Percentiles rank a stretch among this genome's conserved stretches.
These are phyloP conservation scores for Lagopus leucura DNA, from an alignment of 2,113 vertebrate species.

Conservation along the genomic window DNA sequence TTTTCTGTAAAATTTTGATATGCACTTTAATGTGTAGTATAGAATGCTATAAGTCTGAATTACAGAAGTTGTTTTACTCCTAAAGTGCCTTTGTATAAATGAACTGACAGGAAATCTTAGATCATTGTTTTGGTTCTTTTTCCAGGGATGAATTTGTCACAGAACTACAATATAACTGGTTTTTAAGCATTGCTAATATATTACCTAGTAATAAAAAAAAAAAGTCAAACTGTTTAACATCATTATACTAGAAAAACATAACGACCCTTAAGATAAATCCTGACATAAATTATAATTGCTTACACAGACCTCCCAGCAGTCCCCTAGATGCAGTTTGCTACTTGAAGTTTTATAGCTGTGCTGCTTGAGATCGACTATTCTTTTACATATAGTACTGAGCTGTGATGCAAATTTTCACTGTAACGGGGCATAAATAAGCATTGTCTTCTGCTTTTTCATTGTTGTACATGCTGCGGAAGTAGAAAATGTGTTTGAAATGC, in stretches of 20 bases:
- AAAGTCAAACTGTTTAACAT: not conserved
- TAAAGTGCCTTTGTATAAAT: not conserved
- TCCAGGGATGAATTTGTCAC: not conserved
- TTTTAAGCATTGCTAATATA: constrained; percentile 33
- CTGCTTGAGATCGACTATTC: not conserved
- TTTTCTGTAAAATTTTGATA: not conserved
- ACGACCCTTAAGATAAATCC: not conserved
- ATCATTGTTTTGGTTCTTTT: not conserved
- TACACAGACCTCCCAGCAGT: constrained; percentile 15
- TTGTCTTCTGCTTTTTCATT: not conserved
- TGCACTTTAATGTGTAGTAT: not conserved
- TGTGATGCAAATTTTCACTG: not conserved
- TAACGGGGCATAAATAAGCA: not conserved
- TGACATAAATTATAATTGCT: constrained; percentile 34
- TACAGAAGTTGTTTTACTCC: not conserved
- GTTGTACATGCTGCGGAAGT: not conserved
- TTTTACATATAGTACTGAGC: not conserved
- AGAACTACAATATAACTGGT: not conserved
- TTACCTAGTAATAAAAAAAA: constrained; percentile 13
- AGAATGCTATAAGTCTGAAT: not conserved
- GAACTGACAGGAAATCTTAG: not conserved
- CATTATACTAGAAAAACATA: not conserved
- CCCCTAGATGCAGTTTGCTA: constrained; percentile 14
- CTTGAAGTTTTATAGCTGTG: not conserved
- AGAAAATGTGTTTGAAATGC: not conserved